These are phyloP conservation scores for Brachionus rubens DNA, from an alignment of 1,140 invertebrate genomes.

Conservation along the genomic window DNA sequence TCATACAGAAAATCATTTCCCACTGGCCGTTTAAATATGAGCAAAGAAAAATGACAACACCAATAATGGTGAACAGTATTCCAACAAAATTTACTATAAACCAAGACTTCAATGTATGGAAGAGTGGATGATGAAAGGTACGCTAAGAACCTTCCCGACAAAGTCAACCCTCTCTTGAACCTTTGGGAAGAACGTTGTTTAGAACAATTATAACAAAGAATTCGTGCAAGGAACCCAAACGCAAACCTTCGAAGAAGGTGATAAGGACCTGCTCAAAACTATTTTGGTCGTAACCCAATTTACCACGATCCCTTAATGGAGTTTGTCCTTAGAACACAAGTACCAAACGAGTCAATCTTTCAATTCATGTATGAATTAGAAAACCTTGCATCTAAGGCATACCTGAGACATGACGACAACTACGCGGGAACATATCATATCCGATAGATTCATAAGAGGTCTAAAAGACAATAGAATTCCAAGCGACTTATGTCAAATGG, in stretches of 20 bases:
- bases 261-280: neutral
- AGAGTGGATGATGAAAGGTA: neutral
- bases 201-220: constrained; percentile 15
- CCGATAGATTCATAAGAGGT: neutral
- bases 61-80: neutral
- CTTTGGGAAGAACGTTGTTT: neutral
- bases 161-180: neutral
- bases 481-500: neutral
- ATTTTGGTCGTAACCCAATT: neutral
- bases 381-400: neutral
- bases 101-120: constrained; percentile 1
- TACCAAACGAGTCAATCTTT: neutral
- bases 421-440: neutral
- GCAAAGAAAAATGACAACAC: neutral
- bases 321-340: neutral
- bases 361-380: neutral
- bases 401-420: neutral
- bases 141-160: neutral
- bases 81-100: neutral
- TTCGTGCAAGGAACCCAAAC: neutral
- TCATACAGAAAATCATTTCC: too few species aligned
- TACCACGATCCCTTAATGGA: constrained; percentile 8
- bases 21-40: too few species aligned
- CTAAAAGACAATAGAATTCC: neutral
- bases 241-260: neutral